Evolutionary conservation across 2,888 invertebrate genomes (phyloP).

Genomic region (Metalampra italica): DNA sequence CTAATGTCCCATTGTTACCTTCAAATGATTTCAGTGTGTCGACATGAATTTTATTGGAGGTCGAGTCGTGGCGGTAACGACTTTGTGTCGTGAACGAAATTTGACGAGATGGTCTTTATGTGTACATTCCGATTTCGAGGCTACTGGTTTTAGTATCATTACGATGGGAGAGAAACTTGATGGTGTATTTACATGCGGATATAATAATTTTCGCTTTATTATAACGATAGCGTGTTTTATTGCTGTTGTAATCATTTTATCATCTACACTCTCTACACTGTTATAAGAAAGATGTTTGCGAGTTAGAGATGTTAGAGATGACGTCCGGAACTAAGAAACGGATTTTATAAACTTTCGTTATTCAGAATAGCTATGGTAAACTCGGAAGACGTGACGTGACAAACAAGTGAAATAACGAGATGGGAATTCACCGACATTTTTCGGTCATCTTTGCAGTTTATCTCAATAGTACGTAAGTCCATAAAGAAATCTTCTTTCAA

Average conservation of each 20-base stretch:
- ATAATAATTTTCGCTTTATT: neutral
- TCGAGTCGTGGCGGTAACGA: slow-evolving; percentile 33
- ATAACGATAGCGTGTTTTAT: neutral
- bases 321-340: no score
- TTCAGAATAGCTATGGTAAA: no score
- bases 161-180: slow-evolving; percentile 1
- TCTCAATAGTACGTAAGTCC: no score
- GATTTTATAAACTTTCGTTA: no score
- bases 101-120: slow-evolving; percentile 24
- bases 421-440: no score
- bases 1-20: slow-evolving; percentile 59
- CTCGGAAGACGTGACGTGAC: no score
- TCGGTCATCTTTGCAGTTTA: no score
- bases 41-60: slow-evolving; percentile 39
- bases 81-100: slow-evolving; percentile 24
- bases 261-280: neutral
- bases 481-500: no score
- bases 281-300: no score
- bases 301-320: no score
- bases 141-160: neutral
- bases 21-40: slow-evolving; percentile 40
- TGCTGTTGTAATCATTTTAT: neutral
- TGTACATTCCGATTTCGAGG: slow-evolving; percentile 27
- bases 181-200: neutral
- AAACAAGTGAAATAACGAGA: no score